Conservation (phyloP, 2,797 vertebrate genomes). For the Sebastes vulpes region DNA sequence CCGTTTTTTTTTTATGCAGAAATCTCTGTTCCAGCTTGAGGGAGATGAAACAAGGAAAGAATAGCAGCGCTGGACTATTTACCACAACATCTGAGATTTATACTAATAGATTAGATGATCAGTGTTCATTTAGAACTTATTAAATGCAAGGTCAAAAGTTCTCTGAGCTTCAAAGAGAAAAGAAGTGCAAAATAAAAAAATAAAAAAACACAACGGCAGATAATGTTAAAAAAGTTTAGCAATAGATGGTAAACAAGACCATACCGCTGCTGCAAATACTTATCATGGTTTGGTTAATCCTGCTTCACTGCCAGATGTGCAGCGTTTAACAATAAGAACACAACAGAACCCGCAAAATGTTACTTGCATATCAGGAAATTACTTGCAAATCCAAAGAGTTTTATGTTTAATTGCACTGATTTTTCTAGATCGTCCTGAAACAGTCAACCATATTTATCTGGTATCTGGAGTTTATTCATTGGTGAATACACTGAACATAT, state of each 20-base stretch:
- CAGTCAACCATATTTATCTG: neutral
- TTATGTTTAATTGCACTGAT: neutral
- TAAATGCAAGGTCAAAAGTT: neutral
- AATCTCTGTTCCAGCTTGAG: constrained; percentile 37
- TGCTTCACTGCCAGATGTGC: constrained; percentile 9
- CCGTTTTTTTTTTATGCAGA: constrained; percentile 25
- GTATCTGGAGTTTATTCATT: neutral
- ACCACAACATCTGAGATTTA: constrained; percentile 9
- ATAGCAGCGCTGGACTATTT: neutral
- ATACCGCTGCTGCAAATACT: neutral
- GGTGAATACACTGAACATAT: neutral
- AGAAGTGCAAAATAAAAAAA: neutral
- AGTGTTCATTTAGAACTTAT: neutral
- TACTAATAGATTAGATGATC: neutral
- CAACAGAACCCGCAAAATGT: neutral
- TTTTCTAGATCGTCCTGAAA: neutral
- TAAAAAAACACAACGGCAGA: neutral
- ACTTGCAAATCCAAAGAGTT: neutral
- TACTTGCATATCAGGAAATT: neutral
- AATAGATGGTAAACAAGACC: constrained; percentile 7
- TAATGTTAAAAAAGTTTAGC: neutral
- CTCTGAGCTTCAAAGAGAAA: neutral
- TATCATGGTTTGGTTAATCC: constrained; percentile 1
- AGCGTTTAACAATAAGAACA: neutral
- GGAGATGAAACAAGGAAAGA: constrained; percentile 33